Conservation (phyloP, 2,888 invertebrate species). For the Apotomis capreana region DNA sequence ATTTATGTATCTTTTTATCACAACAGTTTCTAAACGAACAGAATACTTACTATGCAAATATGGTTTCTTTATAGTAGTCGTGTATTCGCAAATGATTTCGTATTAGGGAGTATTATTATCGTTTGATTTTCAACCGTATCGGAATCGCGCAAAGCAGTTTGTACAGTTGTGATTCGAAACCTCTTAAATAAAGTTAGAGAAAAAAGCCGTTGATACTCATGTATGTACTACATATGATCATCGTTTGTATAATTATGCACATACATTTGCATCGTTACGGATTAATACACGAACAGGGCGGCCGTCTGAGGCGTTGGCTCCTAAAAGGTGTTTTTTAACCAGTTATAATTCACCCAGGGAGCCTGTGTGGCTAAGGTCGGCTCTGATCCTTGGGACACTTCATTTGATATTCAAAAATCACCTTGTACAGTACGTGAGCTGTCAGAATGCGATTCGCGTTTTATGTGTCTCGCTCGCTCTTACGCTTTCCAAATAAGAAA, state of each 20-base stretch:
- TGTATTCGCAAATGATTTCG: neutral
- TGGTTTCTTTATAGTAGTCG: conserved; percentile 8
- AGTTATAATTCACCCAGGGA: no score
- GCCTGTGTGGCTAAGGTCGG: no score
- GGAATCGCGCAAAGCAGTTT: neutral
- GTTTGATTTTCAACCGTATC: neutral
- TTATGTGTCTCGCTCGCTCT: no score
- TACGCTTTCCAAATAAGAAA: no score
- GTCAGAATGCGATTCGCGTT: no score
- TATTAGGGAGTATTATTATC: neutral
- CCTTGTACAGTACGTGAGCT: no score
- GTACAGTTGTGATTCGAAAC: neutral
- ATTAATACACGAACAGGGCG: conserved; percentile 4
- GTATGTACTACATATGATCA: neutral
- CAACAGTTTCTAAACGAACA: conserved; percentile 17
- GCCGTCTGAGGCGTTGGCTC: no score
- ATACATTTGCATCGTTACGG: conserved; percentile 27
- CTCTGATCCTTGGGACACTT: no score
- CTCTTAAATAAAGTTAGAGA: conserved; percentile 1
- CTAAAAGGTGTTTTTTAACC: no score
- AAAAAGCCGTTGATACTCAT: neutral
- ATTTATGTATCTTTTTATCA: conserved; percentile 23
- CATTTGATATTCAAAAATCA: no score
- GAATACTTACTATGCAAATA: conserved; percentile 15
- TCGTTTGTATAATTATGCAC: conserved; percentile 26